Evolutionary conservation across 2,113 vertebrate species (phyloP).

Genomic region (Mustela nigripes): DNA sequence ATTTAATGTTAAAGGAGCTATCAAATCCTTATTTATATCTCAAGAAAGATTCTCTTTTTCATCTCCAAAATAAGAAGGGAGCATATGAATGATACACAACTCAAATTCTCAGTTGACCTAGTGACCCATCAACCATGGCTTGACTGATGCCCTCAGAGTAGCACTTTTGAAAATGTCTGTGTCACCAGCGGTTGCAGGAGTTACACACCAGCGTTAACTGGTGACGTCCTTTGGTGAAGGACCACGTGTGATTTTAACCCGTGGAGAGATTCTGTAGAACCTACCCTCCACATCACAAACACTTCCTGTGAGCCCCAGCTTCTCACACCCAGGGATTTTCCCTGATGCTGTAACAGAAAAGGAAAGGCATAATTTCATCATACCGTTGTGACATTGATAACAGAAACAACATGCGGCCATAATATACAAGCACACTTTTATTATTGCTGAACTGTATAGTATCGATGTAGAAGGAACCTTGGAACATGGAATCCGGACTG

Average conservation of each 20-base stretch:
- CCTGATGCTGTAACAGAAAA: neutral
- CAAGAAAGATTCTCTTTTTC: neutral
- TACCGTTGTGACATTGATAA: too few relatives aligned
- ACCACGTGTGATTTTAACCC: too few relatives aligned
- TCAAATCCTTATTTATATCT: constrained; percentile 24
- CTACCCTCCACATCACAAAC: too few relatives aligned
- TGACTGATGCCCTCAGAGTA: neutral
- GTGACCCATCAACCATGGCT: neutral
- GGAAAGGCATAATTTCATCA: neutral
- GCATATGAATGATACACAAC: neutral
- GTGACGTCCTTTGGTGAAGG: too few relatives aligned
- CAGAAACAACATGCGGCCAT: neutral
- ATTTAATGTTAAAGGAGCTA: neutral
- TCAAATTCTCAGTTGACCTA: neutral
- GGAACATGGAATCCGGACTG: neutral
- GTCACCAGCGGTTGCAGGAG: too few relatives aligned
- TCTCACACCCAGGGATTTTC: neutral
- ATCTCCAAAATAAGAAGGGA: neutral
- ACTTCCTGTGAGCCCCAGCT: too few relatives aligned
- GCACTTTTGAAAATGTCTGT: neutral
- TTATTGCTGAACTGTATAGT: accelerated
- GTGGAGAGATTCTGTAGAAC: accelerated
- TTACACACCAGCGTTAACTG: neutral
- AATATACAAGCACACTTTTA: neutral
- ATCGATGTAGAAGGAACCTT: neutral